phyloP scores from a whole-genome alignment of 2,888 invertebrate species.

The Meiosimyza decipiens region DNA sequence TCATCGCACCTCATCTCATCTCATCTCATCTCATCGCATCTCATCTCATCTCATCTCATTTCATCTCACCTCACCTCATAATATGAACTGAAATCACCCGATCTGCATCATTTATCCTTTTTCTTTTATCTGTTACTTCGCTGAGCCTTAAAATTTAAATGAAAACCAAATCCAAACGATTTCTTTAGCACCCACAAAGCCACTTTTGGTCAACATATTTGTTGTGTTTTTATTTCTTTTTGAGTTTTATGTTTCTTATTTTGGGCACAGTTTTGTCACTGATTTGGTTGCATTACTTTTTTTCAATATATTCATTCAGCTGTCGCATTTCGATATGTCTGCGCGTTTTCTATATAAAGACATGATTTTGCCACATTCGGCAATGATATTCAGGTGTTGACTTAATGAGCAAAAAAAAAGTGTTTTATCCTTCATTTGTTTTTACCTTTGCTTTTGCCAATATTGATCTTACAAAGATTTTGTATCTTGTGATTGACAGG shows the following conservation, averaged over 20 bases:
- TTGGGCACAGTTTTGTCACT: constrained; percentile 24
- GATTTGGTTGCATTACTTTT: constrained; percentile 24
- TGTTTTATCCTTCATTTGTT: neutral
- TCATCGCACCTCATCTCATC: constrained; percentile 1
- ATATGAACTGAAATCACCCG: too few species aligned
- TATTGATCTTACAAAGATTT: constrained; percentile 19
- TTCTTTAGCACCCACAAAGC: constrained; percentile 5
- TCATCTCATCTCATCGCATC: constrained; percentile 5
- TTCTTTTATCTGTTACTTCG: neutral
- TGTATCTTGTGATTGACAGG: constrained; percentile 36
- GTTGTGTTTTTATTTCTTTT: neutral
- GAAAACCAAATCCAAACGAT: neutral
- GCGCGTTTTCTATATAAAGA: constrained; percentile 30
- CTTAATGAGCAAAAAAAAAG: constrained; percentile 33
- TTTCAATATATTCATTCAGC: neutral
- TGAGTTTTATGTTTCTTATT: neutral
- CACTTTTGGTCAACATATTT: neutral
- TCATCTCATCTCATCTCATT: constrained; percentile 9
- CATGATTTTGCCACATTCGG: constrained; percentile 30
- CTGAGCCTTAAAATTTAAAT: constrained; percentile 31
- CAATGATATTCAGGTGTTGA: constrained; percentile 32
- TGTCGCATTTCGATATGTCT: constrained; percentile 30
- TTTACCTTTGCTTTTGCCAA: constrained; percentile 13
- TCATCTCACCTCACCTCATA: constrained; percentile 3
- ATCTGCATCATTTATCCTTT: neutral